Base-by-base conservation (phyloP, 2,797 vertebrate species). In the Chelidonichthys spinosus region DNA sequence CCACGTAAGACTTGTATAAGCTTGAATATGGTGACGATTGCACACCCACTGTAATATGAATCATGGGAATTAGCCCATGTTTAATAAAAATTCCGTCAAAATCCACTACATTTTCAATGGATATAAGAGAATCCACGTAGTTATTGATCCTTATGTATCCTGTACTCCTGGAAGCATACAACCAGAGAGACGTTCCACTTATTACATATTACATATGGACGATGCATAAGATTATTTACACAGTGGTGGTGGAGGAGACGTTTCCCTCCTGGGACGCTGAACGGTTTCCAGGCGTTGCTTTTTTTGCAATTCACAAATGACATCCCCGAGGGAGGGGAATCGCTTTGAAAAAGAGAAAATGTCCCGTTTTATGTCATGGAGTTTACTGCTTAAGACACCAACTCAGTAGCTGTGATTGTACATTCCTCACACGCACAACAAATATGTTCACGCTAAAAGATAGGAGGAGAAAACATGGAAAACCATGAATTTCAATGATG, bases 241-340 rank as follows among this genome's bases (percentile, higher is more conserved):
- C 8, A 42, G n/a, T 52, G 50, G 49, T 65, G n/a, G 49, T 65
- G n/a, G 8, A 62, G 33, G 15, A 44, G 37, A 52, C 7, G 4
- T 50, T 58, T 69, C 6, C 40, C 43, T 52, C 32, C 14, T 32
- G 63, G 33, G 35, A 69, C 5, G 9, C 0, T 56, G 14, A 61
- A 37, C 40, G 25, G 33, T 70, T 71, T 68, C 52, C 39, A 33
- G 61, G 36, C 33, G 13, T 70, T 36, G 39, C 15, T 52, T 60
- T 52, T 35, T 60, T 52, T 35, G 13, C 9, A 2, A 37, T 40
- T 43, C 15, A 58, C 11, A 42, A 25, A 25, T 25, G 25, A 25
- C 25, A 25, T 25, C 25, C 25, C 25, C 25, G 25, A 25, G 25
- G 25, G 25, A 25, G 25, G 4, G 40, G 14, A 55, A 39, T 35